Evolutionary conservation across 2,888 invertebrate genomes (phyloP).

Genomic region (Aporophyla lueneburgensis): DNA sequence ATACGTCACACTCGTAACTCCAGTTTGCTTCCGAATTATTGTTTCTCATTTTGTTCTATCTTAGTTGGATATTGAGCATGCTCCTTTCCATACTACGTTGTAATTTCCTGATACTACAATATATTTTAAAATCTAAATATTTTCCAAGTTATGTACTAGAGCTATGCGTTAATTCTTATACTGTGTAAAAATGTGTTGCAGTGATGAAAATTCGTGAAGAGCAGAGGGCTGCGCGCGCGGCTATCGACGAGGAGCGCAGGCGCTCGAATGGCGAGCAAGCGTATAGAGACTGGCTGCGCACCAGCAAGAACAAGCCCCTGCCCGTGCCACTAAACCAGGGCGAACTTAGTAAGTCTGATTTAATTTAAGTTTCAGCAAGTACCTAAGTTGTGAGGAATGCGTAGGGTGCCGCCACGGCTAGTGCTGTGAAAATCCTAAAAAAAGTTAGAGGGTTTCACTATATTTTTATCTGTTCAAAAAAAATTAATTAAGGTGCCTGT

Average conservation of each 20-base stretch:
- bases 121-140: no score
- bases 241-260: slow-evolving; percentile 89
- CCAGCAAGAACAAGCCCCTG: slow-evolving; percentile 91
- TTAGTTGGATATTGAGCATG: no score
- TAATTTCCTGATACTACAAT: no score
- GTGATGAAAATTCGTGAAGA: slow-evolving; percentile 88
- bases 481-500: no score
- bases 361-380: not conserved
- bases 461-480: not conserved
- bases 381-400: not conserved
- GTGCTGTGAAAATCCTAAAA: no score
- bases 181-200: slow-evolving; percentile 45
- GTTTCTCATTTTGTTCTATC: no score
- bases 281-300: slow-evolving; percentile 92
- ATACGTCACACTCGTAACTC: no score
- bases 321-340: slow-evolving; percentile 92
- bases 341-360: slow-evolving; percentile 88
- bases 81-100: no score
- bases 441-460: no score
- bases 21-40: no score
- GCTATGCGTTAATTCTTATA: not conserved
- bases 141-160: not conserved
- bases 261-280: slow-evolving; percentile 90
- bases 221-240: slow-evolving; percentile 84
- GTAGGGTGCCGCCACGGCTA: not conserved